Base-by-base conservation (phyloP, 1,140 invertebrate genomes). In the Melipona quadrifasciata region DNA sequence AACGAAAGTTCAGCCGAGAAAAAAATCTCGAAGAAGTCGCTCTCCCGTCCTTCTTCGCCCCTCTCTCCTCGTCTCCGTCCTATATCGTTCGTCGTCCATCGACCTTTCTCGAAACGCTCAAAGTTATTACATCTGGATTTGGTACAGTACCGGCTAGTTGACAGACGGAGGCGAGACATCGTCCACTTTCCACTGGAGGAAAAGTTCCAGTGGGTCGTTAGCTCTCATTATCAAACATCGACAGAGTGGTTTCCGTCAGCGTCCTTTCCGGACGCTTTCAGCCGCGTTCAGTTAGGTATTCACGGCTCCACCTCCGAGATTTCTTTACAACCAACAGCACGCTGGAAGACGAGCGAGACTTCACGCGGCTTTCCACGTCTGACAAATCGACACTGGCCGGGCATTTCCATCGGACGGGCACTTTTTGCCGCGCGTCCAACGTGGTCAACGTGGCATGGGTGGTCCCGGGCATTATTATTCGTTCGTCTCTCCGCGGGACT, bases 401-500 rank as follows among this genome's bases (percentile, higher is more conserved):
- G 73, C 76, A 80, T 88, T 87, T 89, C 70, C 81, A 90, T 87
- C 80, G 82, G 24, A n/a, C n/a, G n/a, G 55, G 65, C 16, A 72
- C 47, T 78, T 89, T 89, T 87, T 89, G 88, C 80, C 75, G 67
- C 64, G 80, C 39, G 31, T 31, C 83, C 47, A 31, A 47, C 39
- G 39, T 47, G 39, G 6, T 64, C 27, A 81, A 57, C 75, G 77
- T 67, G 80, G 85, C 84, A 89, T 87, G 88, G 88, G 88, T 89
- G 88, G 88, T 89, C 88, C 87, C 65, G 47, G 72, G 39, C 39
- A 47, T 47, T 64, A 83, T 81, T 78, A 72, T 86, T 79, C 84
- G 87, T 84, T 87, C 90, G 70, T 88, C 87, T 88, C 87, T 86
- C 88, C 88, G 76, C 88, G 74, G 88, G 89, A 85, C 78, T 82